phyloP scores from a whole-genome alignment of 1,140 invertebrate species.

The Polyergus mexicanus region DNA sequence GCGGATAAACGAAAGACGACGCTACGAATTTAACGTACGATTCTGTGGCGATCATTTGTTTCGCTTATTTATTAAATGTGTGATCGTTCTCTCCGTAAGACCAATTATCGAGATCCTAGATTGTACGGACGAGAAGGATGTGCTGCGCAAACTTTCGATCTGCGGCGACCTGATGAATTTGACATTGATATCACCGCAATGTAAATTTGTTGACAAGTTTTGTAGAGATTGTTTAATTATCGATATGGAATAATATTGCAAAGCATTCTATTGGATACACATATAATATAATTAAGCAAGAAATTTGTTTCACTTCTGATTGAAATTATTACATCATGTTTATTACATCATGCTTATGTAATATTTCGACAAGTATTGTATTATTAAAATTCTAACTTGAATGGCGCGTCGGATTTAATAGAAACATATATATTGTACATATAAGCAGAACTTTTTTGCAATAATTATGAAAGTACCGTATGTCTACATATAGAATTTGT shows the following conservation, averaged over 20 bases:
- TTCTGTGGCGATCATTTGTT: constrained; percentile 31
- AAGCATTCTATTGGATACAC: not conserved
- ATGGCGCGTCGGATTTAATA: not conserved
- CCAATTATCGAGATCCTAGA: constrained; percentile 27
- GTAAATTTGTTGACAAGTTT: constrained; percentile 12
- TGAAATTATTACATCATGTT: not conserved
- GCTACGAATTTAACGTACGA: constrained; percentile 42
- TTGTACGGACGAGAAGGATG: not conserved
- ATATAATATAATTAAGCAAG: constrained; percentile 1
- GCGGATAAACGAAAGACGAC: constrained; percentile 51
- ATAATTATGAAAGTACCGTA: not conserved
- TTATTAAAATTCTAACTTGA: not conserved
- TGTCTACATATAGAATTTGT: not conserved
- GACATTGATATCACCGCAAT: not conserved
- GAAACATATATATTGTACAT: not conserved
- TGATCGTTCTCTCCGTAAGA: constrained; percentile 24
- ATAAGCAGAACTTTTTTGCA: not conserved
- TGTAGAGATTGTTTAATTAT: not conserved
- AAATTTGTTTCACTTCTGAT: not conserved
- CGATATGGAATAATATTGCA: not conserved
- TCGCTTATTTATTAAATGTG: constrained; percentile 60
- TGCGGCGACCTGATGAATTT: not conserved
- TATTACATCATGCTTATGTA: no score
- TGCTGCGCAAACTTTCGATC: constrained; percentile 1
- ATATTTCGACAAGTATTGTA: not conserved